Conservation (phyloP, 2,888 invertebrate genomes). For the Bombyx huttoni region DNA sequence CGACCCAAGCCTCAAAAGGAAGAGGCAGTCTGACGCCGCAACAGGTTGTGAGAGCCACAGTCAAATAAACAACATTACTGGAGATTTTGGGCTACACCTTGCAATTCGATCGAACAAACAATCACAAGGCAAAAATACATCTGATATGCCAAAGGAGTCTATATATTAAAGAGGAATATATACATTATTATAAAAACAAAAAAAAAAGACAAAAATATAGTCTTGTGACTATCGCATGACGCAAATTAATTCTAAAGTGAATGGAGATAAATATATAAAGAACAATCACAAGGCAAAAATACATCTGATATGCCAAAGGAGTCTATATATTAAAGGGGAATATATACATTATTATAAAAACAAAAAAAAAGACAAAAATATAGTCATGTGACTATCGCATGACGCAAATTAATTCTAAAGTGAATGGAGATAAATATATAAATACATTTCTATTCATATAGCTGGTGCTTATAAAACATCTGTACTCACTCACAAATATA, state of each 20-base stretch:
- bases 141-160: too few species aligned
- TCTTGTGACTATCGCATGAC: background rate
- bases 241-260: too few species aligned
- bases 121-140: background rate
- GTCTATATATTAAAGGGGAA: too few species aligned
- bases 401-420: too few species aligned
- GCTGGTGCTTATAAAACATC: too few species aligned
- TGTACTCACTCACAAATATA: too few species aligned
- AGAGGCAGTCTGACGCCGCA: constrained; percentile 60
- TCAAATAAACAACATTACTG: constrained; percentile 28
- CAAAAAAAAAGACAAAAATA: background rate
- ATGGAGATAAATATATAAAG: too few species aligned
- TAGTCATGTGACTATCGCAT: background rate
- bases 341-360: background rate
- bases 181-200: background rate
- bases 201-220: background rate
- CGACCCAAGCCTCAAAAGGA: constrained; percentile 87
- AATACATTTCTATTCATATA: too few species aligned
- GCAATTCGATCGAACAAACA: background rate
- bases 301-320: too few species aligned
- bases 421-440: too few species aligned
- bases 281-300: background rate
- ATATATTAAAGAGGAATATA: background rate
- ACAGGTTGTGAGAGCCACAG: constrained; percentile 36
- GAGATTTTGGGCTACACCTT: background rate